phyloP scores from a whole-genome alignment of 2,797 vertebrate species.

The Spinus pinus region DNA sequence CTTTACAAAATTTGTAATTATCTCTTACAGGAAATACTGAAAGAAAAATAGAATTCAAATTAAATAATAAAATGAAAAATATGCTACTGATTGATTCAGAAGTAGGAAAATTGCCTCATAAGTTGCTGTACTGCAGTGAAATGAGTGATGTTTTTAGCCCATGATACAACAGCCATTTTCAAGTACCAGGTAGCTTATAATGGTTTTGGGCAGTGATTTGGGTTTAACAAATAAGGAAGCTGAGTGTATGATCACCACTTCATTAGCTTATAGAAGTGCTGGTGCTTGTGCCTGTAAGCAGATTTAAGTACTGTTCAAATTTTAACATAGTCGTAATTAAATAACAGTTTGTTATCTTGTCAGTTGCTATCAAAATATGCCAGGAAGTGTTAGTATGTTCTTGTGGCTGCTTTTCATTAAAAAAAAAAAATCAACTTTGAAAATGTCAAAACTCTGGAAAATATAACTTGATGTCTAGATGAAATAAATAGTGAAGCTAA shows the following conservation, averaged over 20 bases:
- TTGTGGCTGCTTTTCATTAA: background rate
- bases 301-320: background rate
- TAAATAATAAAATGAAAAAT: background rate
- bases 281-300: background rate
- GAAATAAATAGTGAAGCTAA: slow-evolving; percentile 4
- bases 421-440: background rate
- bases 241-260: background rate
- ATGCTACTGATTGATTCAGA: background rate
- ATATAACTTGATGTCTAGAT: slow-evolving; percentile 12
- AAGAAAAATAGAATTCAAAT: background rate
- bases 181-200: background rate
- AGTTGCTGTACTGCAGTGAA: background rate
- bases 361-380: slow-evolving; percentile 44
- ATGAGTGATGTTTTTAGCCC: background rate
- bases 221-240: background rate
- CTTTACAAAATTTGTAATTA: background rate
- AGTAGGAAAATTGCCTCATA: background rate
- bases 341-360: slow-evolving; percentile 52
- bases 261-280: background rate
- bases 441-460: slow-evolving; percentile 28
- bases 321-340: background rate
- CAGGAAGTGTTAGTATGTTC: slow-evolving; percentile 36
- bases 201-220: background rate
- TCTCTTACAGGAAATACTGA: background rate
- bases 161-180: background rate